Conservation (phyloP, 2,888 invertebrate genomes). For the Cantharis nigra region DNA sequence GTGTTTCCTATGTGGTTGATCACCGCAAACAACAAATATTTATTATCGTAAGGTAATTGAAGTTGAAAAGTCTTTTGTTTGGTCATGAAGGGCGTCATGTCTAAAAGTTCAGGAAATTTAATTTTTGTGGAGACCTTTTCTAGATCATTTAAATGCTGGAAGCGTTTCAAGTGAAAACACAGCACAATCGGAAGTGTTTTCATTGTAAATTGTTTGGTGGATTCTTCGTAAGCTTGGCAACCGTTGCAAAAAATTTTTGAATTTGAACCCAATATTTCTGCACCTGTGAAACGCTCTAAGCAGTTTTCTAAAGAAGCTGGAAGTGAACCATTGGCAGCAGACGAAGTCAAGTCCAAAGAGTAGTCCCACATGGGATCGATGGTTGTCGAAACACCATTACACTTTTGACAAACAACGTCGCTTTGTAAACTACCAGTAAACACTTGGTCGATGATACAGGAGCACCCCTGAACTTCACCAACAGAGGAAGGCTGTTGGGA, state of each 20-base stretch:
- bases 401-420: constrained; percentile 93
- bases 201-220: constrained; percentile 94
- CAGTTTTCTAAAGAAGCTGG: constrained; percentile 88
- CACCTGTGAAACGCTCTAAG: constrained; percentile 88
- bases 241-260: constrained; percentile 93
- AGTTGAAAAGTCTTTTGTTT: constrained; percentile 37
- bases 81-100: constrained; percentile 96
- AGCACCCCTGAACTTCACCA: constrained; percentile 62
- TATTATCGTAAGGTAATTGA: constrained; percentile 64
- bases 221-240: constrained; percentile 88
- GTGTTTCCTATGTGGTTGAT: constrained; percentile 91
- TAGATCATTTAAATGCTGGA: constrained; percentile 83
- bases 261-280: constrained; percentile 88
- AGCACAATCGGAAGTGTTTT: constrained; percentile 95
- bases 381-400: constrained; percentile 94
- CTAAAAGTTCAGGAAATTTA: constrained; percentile 91
- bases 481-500: constrained; percentile 31
- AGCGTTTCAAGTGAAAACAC: constrained; percentile 95
- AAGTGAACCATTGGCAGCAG: constrained; percentile 58
- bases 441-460: constrained; percentile 96
- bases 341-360: constrained; percentile 84
- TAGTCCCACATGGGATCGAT: constrained; percentile 99
- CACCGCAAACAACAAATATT: constrained; percentile 94
- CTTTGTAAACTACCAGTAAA: constrained; percentile 96
- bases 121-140: constrained; percentile 93